phyloP scores from a whole-genome alignment of 2,113 vertebrate species.

The Mobula hypostoma region DNA sequence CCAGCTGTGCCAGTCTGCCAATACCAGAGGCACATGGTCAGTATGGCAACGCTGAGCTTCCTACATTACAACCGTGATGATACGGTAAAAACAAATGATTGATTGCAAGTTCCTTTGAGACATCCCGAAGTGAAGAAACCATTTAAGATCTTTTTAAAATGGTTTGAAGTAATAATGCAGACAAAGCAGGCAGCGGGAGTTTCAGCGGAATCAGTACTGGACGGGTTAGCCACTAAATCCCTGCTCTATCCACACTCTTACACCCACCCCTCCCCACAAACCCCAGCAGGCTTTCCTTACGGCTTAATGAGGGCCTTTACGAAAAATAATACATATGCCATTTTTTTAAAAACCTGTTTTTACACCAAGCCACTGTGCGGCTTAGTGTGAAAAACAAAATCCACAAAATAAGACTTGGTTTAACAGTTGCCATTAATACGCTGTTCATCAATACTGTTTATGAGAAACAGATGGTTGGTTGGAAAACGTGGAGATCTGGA shows the following conservation, averaged over 20 bases:
- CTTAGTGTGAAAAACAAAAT: slow-evolving; percentile 3
- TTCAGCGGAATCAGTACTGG: neutral
- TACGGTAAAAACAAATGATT: no score
- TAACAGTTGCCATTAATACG: neutral
- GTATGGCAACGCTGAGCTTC: no score
- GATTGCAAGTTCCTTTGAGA: no score
- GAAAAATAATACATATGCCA: neutral
- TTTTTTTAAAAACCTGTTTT: neutral
- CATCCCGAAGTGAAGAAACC: no score
- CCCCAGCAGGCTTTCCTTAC: neutral
- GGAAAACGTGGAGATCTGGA: neutral
- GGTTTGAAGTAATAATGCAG: no score
- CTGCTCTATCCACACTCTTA: neutral
- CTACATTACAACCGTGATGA: no score
- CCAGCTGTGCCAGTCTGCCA: no score
- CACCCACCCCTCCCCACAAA: neutral
- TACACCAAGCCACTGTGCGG: neutral
- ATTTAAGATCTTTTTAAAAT: no score
- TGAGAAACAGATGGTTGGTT: neutral
- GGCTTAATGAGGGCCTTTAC: neutral
- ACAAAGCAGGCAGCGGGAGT: no score
- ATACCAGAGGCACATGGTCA: no score
- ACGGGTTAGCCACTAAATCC: neutral
- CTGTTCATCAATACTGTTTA: neutral
- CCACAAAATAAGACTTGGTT: neutral